These are phyloP conservation scores for Pao palembangensis DNA, from an alignment of 2,113 vertebrate genomes.

Conservation along the genomic window DNA sequence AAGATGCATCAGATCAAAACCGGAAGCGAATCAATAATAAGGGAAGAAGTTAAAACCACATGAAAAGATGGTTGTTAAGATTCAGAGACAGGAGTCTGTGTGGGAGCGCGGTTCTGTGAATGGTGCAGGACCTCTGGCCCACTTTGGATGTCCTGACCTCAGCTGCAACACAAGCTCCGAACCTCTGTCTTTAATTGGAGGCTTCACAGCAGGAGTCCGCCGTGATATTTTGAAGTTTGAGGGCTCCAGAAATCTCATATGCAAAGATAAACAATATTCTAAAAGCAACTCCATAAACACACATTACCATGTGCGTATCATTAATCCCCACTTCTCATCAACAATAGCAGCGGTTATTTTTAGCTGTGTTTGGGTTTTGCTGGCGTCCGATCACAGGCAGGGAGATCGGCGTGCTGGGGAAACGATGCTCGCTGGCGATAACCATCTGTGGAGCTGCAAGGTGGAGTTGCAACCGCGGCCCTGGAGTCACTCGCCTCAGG, in stretches of 20 bases:
- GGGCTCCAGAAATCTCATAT: constrained; percentile 4
- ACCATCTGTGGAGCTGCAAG: constrained; percentile 57
- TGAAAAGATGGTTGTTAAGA: too few relatives aligned
- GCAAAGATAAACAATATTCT: constrained; percentile 7
- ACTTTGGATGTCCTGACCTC: constrained; percentile 34
- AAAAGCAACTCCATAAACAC: background rate
- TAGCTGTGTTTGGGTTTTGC: constrained; percentile 23
- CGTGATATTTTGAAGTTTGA: constrained; percentile 41
- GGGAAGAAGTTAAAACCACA: too few relatives aligned
- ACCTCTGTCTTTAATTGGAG: constrained; percentile 59
- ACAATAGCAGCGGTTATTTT: constrained; percentile 33
- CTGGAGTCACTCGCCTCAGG: background rate
- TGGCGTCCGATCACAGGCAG: constrained; percentile 63
- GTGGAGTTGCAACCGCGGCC: constrained; percentile 9
- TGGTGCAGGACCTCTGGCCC: constrained; percentile 46
- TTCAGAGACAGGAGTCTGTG: too few relatives aligned
- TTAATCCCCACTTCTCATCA: constrained; percentile 41
- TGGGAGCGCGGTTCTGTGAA: constrained; percentile 16
- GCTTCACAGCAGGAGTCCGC: constrained; percentile 40
- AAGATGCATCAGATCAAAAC: too few relatives aligned
- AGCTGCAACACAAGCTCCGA: constrained; percentile 10
- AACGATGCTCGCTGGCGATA: constrained; percentile 54
- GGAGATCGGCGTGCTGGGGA: constrained; percentile 54
- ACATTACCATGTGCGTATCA: background rate
- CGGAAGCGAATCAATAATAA: too few relatives aligned